A percentile compares a stretch with the other conserved stretches of the same genome.
phyloP scores from a whole-genome alignment of 2,888 invertebrate genomes.

The Craniophora ligustri region DNA sequence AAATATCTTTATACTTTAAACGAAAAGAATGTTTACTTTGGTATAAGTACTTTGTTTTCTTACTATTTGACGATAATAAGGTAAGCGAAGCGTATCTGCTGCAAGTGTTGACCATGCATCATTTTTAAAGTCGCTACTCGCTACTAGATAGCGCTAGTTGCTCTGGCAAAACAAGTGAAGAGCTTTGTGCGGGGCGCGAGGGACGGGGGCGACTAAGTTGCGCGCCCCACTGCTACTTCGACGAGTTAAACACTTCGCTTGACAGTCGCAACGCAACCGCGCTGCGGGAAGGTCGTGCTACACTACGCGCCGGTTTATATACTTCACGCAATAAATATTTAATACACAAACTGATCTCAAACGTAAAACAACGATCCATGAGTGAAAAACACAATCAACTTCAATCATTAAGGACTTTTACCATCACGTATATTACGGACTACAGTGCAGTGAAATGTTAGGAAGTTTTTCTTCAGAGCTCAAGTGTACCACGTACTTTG shows the following conservation, averaged over 20 bases:
- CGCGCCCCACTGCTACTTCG: constrained; percentile 83
- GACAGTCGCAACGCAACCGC: constrained; percentile 84
- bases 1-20: too few species aligned
- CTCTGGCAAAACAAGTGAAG: constrained; percentile 52
- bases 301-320: constrained; percentile 69
- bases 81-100: not conserved
- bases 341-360: constrained; percentile 78
- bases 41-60: too few species aligned
- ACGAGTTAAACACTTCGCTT: constrained; percentile 77
- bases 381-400: constrained; percentile 67
- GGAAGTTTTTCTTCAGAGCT: constrained; percentile 82
- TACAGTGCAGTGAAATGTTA: constrained; percentile 85
- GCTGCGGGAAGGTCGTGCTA: constrained; percentile 77
- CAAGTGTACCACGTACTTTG: constrained; percentile 84
- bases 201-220: constrained; percentile 73
- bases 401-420: constrained; percentile 62
- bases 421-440: constrained; percentile 64
- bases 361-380: constrained; percentile 66
- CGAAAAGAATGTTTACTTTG: too few species aligned
- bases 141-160: constrained; percentile 75
- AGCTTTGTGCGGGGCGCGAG: constrained; percentile 72
- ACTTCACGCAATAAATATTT: constrained; percentile 83
- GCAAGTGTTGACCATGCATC: not conserved
- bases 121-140: constrained; percentile 60
- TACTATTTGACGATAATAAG: too few species aligned